Evolutionary conservation across 37 sponge, comb jelly and placozoan genomes (phyloP).

Genomic region (Beroe forskalii): DNA sequence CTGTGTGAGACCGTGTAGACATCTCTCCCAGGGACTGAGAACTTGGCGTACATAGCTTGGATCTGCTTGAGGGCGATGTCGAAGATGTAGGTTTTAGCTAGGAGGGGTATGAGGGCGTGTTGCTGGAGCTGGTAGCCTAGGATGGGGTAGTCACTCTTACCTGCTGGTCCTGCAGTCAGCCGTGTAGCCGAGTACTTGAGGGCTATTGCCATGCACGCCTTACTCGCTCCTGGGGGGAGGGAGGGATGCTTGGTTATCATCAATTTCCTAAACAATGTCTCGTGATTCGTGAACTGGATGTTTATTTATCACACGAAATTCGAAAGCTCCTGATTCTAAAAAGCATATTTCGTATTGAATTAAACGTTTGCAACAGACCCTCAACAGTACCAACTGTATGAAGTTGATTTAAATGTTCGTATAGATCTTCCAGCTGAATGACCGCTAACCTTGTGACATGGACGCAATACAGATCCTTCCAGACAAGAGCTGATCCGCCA

Average conservation of each 20-base stretch:
- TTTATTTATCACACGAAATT: too few species aligned
- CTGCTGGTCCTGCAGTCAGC: conserved; percentile 39
- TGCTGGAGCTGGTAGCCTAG: conserved; percentile 59
- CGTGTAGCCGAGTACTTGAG: conserved; percentile 45
- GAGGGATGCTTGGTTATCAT: not conserved
- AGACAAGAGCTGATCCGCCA: conserved; percentile 47
- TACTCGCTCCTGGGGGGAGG: conserved; percentile 22
- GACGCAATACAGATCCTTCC: conserved; percentile 61
- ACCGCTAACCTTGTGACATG: conserved; percentile 63
- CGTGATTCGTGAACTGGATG: too few species aligned
- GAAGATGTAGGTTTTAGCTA: conserved; percentile 61
- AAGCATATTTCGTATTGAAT: too few species aligned
- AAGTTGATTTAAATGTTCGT: too few species aligned
- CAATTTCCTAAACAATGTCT: too few species aligned
- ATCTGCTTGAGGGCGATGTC: conserved; percentile 61
- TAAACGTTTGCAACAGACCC: too few species aligned
- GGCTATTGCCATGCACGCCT: conserved; percentile 61
- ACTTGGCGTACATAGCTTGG: conserved; percentile 61
- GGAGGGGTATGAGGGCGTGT: conserved; percentile 52
- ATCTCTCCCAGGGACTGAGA: not conserved
- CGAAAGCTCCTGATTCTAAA: too few species aligned
- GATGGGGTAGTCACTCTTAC: conserved; percentile 61
- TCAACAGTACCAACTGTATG: too few species aligned
- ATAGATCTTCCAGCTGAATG: too few species aligned
- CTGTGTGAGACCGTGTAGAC: conserved; percentile 54